phyloP scores from a whole-genome alignment of 30 jellyfish, hydroid and myxozoan genomes.

The Hydractinia symbiolongicarpus region DNA sequence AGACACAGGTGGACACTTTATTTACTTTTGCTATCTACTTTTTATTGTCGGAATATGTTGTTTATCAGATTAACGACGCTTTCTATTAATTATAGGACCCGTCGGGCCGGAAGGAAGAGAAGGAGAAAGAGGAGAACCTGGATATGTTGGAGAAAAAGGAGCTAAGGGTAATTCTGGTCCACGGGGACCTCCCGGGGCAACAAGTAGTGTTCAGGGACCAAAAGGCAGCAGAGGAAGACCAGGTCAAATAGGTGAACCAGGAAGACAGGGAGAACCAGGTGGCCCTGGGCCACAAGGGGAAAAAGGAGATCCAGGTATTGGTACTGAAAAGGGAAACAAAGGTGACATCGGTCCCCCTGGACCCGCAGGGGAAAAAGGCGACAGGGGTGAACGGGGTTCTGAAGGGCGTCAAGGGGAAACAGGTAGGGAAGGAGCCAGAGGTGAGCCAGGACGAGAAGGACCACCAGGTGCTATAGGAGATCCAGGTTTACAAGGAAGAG shows the following conservation, averaged over 20 bases:
- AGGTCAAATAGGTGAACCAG: conserved; percentile 72
- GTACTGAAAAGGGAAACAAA: conserved; percentile 27
- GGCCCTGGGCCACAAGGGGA: conserved; percentile 33
- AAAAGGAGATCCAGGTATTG: conserved; percentile 35
- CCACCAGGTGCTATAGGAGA: conserved; percentile 47
- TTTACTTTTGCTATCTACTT: background rate
- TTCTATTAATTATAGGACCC: conserved; percentile 47
- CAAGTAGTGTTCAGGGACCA: conserved; percentile 88
- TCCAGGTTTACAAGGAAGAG: conserved; percentile 72
- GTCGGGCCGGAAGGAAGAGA: conserved; percentile 51
- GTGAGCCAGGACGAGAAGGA: conserved; percentile 57
- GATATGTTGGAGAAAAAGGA: conserved; percentile 66
- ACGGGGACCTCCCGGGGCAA: conserved; percentile 72
- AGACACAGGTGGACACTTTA: conserved; percentile 31
- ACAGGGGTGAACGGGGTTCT: background rate
- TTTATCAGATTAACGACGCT: background rate
- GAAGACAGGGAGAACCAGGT: conserved; percentile 47
- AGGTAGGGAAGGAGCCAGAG: conserved; percentile 53
- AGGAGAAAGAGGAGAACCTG: conserved; percentile 38
- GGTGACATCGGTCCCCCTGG: conserved; percentile 32
- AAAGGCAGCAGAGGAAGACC: conserved; percentile 84
- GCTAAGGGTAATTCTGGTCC: conserved; percentile 79
- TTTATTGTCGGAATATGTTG: background rate
- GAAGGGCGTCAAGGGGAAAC: conserved; percentile 64
- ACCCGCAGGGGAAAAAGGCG: conserved; percentile 27